A percentile compares a stretch with the other conserved stretches of the same genome.
These are phyloP conservation scores for Zosterops pallidus DNA, from an alignment of 2,113 vertebrate genomes.

Conservation along the genomic window DNA sequence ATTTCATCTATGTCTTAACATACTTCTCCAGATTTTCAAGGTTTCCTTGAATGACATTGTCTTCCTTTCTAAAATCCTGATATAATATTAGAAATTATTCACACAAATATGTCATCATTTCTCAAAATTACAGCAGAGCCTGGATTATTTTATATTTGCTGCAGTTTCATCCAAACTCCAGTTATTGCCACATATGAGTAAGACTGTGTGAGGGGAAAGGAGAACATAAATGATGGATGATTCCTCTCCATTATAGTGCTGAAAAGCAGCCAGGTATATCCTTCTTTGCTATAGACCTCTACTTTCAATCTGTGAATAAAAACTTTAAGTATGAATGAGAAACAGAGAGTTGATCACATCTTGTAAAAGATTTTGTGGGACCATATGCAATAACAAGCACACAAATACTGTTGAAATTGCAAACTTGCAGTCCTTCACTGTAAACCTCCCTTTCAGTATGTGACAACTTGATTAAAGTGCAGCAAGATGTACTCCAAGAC, in stretches of 20 bases:
- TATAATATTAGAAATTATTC: not conserved
- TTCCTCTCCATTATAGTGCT: not conserved
- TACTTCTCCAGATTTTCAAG: not conserved
- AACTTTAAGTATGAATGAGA: not conserved
- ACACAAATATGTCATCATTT: not conserved
- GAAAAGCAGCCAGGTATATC: not conserved
- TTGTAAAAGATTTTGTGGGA: not conserved
- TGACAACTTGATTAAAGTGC: not conserved
- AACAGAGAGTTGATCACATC: not conserved
- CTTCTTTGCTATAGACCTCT: not conserved
- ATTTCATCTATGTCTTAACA: not conserved
- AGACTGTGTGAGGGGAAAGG: not conserved
- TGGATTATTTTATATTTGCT: not conserved
- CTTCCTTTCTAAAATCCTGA: not conserved
- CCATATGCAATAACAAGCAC: not conserved
- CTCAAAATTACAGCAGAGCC: not conserved
- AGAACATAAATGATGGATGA: not conserved
- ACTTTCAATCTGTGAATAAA: not conserved
- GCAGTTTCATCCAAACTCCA: not conserved
- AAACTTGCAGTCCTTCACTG: not conserved
- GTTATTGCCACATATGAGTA: not conserved
- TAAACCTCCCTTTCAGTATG: not conserved
- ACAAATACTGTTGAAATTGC: not conserved
- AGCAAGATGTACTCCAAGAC: not conserved
- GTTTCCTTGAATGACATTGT: not conserved